These are phyloP conservation scores for Macrosteles quadrilineatus DNA, from an alignment of 1,140 invertebrate genomes.

Conservation along the genomic window DNA sequence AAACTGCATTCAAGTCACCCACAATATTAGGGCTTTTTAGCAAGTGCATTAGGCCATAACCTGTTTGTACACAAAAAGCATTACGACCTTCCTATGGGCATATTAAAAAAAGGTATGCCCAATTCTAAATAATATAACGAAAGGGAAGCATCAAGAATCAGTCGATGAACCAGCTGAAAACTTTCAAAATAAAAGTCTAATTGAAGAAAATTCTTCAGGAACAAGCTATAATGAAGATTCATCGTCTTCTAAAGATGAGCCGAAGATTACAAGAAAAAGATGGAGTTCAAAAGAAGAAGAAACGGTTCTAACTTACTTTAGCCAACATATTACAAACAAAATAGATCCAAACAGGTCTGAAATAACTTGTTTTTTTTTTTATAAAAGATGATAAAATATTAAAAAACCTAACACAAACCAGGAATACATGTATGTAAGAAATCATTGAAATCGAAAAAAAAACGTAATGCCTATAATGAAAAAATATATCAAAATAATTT, in stretches of 20 bases:
- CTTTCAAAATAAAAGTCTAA: neutral
- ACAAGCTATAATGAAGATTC: neutral
- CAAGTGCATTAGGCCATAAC: neutral
- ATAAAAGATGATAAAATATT: no score
- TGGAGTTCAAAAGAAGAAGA: neutral
- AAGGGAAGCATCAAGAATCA: neutral
- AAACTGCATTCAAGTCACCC: conserved; percentile 15
- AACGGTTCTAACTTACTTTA: neutral
- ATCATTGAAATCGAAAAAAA: no score
- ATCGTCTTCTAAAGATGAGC: neutral
- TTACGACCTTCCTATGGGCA: conserved; percentile 6
- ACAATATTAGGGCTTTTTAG: conserved; percentile 17
- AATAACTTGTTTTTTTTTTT: no score
- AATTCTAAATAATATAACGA: conserved; percentile 11
- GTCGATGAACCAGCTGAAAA: neutral
- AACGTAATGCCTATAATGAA: no score
- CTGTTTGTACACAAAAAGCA: conserved; percentile 17
- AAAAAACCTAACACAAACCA: no score
- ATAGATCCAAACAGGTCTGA: no score
- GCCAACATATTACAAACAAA: neutral
- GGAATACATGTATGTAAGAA: no score
- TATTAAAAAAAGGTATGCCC: conserved; percentile 8
- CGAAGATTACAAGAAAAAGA: neutral
- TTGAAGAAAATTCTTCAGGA: neutral
- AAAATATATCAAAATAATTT: no score